Conservation (phyloP, 2,888 invertebrate species). For the Sarcophaga variegata region DNA sequence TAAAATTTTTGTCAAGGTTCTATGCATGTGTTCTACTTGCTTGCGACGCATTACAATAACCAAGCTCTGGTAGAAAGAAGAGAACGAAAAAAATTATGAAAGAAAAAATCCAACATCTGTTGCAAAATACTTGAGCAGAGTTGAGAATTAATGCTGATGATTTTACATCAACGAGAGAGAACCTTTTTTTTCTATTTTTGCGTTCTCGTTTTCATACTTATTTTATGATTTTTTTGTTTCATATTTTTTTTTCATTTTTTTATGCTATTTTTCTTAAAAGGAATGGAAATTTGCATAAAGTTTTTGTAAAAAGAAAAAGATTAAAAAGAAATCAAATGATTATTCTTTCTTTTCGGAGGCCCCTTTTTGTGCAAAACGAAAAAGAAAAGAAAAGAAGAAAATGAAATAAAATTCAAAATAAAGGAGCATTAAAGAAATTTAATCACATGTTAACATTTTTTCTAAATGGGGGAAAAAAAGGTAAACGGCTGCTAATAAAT, state of each 20-base stretch:
- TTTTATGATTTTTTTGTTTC: conserved; percentile 29
- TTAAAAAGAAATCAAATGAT: conserved; percentile 1
- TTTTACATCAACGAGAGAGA: conserved; percentile 50
- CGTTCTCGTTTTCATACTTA: too few relatives aligned
- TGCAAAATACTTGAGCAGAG: conserved; percentile 60
- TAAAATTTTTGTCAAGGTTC: neutral
- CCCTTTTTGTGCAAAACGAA: neutral
- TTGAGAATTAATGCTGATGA: conserved; percentile 68
- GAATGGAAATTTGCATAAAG: conserved; percentile 50
- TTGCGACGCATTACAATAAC: neutral
- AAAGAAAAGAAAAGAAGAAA: neutral
- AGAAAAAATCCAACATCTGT: conserved; percentile 47
- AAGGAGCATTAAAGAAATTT: neutral
- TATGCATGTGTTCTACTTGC: too few relatives aligned
- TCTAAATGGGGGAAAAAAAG: too few relatives aligned
- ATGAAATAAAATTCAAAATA: neutral
- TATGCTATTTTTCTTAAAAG: too few relatives aligned
- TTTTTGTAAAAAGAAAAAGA: neutral
- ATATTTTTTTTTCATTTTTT: neutral
- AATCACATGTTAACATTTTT: neutral
- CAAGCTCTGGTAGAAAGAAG: neutral
- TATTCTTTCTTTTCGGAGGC: neutral
- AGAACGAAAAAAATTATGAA: neutral
- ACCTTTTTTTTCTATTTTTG: too few relatives aligned
- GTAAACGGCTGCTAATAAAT: too few relatives aligned